Evolutionary conservation across 2,797 vertebrate species (phyloP).

Genomic region (Allobates femoralis): DNA sequence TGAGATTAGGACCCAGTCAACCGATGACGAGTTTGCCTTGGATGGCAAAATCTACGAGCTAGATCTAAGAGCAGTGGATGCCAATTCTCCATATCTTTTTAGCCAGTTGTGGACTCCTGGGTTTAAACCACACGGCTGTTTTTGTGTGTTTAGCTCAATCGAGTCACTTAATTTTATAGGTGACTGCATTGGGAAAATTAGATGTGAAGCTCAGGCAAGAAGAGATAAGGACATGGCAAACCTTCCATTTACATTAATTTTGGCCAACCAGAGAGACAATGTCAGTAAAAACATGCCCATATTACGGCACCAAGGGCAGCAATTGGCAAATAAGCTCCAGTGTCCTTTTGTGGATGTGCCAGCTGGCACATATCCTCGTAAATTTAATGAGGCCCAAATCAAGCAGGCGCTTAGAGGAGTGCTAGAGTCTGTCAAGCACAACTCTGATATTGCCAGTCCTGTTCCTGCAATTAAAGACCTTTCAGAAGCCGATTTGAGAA

Average conservation of each 20-base stretch:
- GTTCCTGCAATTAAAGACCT: conserved; percentile 94
- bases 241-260: conserved; percentile 93
- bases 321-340: conserved; percentile 96
- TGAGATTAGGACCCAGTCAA: conserved; percentile 96
- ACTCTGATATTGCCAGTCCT: conserved; percentile 90
- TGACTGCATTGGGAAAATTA: conserved; percentile 93
- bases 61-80: conserved; percentile 92
- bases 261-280: conserved; percentile 94
- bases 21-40: conserved; percentile 97
- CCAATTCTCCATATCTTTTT: conserved; percentile 91
- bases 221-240: conserved; percentile 90
- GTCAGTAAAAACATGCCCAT: conserved; percentile 95
- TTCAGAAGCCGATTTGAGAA: conserved; percentile 94
- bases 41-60: conserved; percentile 99
- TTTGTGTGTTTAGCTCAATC: conserved; percentile 97
- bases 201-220: conserved; percentile 91
- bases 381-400: conserved; percentile 96
- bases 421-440: conserved; percentile 93
- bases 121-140: conserved; percentile 97
- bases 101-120: conserved; percentile 90
- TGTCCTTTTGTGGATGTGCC: conserved; percentile 98
- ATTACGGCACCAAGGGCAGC: conserved; percentile 96
- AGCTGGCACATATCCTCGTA: conserved; percentile 89
- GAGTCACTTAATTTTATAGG: conserved; percentile 96
- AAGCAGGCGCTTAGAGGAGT: conserved; percentile 95